Conservation (phyloP, 2,888 invertebrate genomes). For the Oligia latruncula region DNA sequence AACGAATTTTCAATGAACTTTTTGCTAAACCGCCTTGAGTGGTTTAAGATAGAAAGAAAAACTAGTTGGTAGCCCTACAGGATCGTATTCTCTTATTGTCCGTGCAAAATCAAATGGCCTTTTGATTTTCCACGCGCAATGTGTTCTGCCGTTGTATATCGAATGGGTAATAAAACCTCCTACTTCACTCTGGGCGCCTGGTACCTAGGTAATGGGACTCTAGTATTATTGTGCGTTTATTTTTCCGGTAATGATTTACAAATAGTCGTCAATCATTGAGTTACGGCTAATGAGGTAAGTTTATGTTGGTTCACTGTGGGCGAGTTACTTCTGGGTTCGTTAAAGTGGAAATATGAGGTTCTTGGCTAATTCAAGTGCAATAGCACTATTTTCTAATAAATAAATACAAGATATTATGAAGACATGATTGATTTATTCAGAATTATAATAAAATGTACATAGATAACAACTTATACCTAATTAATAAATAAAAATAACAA, state of each 20-base stretch:
- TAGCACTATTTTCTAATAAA: not conserved
- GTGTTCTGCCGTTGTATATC: constrained; percentile 38
- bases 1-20: constrained; percentile 60
- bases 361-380: not conserved
- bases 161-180: constrained; percentile 54
- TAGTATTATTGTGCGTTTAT: constrained; percentile 23
- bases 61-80: constrained; percentile 24
- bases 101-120: constrained; percentile 44
- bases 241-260: constrained; percentile 41
- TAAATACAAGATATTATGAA: not conserved
- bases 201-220: constrained; percentile 24
- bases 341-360: constrained; percentile 9
- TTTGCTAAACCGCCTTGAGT: constrained; percentile 22
- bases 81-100: constrained; percentile 23
- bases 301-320: constrained; percentile 5
- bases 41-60: constrained; percentile 15
- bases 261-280: constrained; percentile 32
- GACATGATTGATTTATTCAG: not conserved
- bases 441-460: not conserved
- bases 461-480: not conserved
- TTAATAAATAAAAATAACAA: too few relatives aligned
- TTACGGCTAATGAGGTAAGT: constrained; percentile 26
- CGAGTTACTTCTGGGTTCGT: constrained; percentile 12
- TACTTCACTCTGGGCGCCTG: constrained; percentile 23
- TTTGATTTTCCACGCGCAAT: constrained; percentile 48